A percentile compares a stretch with the other conserved stretches of the same genome.
Conservation (phyloP, 1,140 invertebrate species). For the Pseudoatta argentina region DNA sequence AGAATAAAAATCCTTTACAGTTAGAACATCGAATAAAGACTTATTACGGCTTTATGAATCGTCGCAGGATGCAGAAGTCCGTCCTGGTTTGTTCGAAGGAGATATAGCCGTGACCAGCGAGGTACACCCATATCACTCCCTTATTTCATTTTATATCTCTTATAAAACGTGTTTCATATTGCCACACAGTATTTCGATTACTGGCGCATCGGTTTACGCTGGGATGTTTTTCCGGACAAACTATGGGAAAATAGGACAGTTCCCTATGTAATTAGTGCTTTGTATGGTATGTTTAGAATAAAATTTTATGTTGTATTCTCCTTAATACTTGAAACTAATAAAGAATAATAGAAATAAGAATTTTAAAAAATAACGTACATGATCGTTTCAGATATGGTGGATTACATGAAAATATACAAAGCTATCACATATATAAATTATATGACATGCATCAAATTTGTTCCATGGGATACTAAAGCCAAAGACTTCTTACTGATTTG, state of each 20-base stretch:
- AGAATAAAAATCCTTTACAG: slow-evolving; percentile 29
- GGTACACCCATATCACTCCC: neutral
- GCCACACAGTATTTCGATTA: slow-evolving; percentile 13
- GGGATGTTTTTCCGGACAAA: slow-evolving; percentile 38
- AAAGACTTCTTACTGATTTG: slow-evolving; percentile 43
- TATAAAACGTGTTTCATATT: neutral
- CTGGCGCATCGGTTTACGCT: slow-evolving; percentile 30
- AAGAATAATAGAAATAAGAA: neutral
- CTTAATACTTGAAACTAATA: neutral
- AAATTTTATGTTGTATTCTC: neutral
- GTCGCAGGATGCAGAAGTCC: slow-evolving; percentile 22
- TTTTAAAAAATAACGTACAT: neutral
- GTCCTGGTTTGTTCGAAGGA: slow-evolving; percentile 33
- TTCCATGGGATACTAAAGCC: slow-evolving; percentile 29
- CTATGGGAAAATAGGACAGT: slow-evolving; percentile 16
- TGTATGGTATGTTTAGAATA: slow-evolving; percentile 1
- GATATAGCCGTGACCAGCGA: slow-evolving; percentile 25
- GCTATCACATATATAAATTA: slow-evolving; percentile 23
- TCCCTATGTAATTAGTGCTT: slow-evolving; percentile 19
- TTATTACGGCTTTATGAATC: slow-evolving; percentile 13
- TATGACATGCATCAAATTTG: slow-evolving; percentile 38
- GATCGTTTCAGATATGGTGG: neutral
- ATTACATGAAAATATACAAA: slow-evolving; percentile 38
- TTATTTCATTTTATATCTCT: slow-evolving; percentile 12
- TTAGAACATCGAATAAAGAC: slow-evolving; percentile 24